Conservation (phyloP, 2,113 vertebrate species). For the Craseonycteris thonglongyai region DNA sequence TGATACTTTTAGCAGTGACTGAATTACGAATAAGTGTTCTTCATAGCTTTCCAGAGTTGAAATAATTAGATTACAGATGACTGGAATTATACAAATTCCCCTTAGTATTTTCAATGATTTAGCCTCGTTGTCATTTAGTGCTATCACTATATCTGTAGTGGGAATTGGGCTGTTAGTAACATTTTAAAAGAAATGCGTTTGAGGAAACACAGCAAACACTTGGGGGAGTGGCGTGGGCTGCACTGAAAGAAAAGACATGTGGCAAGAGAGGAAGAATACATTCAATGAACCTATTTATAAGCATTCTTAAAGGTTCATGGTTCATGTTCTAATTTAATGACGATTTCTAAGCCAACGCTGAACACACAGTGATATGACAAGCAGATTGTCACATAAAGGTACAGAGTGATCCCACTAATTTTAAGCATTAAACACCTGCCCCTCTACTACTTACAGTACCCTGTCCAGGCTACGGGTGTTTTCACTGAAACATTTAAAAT, state of each 20-base stretch:
- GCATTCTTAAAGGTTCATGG: not conserved
- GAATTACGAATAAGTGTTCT: not conserved
- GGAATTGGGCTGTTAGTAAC: not conserved
- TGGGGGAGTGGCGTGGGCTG: not conserved
- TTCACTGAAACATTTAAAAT: not conserved
- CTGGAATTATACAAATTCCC: not conserved
- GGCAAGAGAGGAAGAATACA: conserved; percentile 5
- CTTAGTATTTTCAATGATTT: not conserved
- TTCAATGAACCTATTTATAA: conserved; percentile 5
- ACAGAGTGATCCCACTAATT: not conserved
- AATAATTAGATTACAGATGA: not conserved
- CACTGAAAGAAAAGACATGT: not conserved
- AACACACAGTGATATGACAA: not conserved
- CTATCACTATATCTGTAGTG: not conserved
- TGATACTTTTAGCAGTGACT: not conserved
- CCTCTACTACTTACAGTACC: not conserved
- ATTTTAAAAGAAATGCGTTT: not conserved
- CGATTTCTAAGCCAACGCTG: conserved; percentile 13
- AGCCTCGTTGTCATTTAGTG: not conserved
- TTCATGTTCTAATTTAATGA: conserved; percentile 31
- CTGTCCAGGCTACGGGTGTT: not conserved
- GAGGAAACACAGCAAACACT: not conserved
- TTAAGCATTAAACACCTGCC: not conserved
- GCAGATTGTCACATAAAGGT: not conserved
- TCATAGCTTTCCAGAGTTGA: not conserved